These are phyloP conservation scores for Apamea sordens DNA, from an alignment of 2,888 invertebrate genomes.

Conservation along the genomic window DNA sequence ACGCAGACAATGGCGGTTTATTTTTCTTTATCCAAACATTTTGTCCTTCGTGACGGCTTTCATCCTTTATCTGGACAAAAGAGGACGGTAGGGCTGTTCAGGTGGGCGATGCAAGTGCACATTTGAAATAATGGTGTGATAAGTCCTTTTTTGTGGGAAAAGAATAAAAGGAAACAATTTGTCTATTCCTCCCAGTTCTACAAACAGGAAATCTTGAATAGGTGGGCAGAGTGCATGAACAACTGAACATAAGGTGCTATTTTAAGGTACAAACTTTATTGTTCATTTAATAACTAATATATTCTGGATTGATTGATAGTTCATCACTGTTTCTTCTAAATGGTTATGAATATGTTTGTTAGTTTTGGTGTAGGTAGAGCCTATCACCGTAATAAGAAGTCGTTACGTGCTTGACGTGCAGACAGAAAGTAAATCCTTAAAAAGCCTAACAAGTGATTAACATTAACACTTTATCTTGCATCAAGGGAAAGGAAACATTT, in stretches of 20 bases:
- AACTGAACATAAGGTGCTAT: not conserved
- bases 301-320: not conserved
- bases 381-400: not conserved
- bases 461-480: conserved; percentile 16
- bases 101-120: conserved; percentile 43
- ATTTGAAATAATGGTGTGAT: conserved; percentile 38
- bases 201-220: not conserved
- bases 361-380: not conserved
- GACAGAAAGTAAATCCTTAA: conserved; percentile 3
- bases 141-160: conserved; percentile 11
- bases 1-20: conserved; percentile 33
- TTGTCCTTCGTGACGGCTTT: conserved; percentile 43
- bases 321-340: not conserved
- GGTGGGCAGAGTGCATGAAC: too few relatives aligned
- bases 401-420: not conserved
- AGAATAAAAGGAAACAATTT: conserved; percentile 10
- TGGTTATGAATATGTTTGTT: not conserved
- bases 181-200: not conserved
- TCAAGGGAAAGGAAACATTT: conserved; percentile 25
- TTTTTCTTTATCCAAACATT: conserved; percentile 54
- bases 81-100: conserved; percentile 3
- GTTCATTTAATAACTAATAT: not conserved
- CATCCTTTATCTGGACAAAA: conserved; percentile 51
- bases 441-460: conserved; percentile 12
- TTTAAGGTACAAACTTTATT: not conserved